Percentiles rank a stretch among this genome's conserved stretches.
Conservation (phyloP, 37 sponge, comb jelly and placozoan genomes). For the Axinella damicornis region DNA sequence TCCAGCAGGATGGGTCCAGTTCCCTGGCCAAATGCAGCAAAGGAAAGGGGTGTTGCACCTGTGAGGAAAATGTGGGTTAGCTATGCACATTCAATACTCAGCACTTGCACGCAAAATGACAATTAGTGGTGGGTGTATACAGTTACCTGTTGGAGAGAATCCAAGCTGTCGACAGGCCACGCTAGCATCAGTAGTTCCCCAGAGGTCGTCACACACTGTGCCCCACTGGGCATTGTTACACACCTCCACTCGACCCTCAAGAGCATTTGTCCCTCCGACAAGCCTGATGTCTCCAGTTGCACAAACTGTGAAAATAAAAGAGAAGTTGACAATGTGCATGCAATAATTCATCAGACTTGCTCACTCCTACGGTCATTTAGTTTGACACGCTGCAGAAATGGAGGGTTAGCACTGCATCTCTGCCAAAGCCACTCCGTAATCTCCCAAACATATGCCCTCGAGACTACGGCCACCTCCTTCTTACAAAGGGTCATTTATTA, state of each 20-base stretch:
- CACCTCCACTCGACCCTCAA: constrained; percentile 26
- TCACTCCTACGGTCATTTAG: too few species aligned
- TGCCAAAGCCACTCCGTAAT: too few species aligned
- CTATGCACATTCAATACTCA: too few species aligned
- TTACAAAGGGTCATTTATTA: too few species aligned
- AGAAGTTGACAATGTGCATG: too few species aligned
- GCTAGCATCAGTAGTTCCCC: constrained; percentile 5
- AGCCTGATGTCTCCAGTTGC: constrained; percentile 33
- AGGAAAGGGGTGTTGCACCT: constrained; percentile 16
- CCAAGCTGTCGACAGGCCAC: constrained; percentile 27
- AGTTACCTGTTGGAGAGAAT: neutral
- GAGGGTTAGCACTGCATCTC: too few species aligned
- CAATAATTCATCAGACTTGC: too few species aligned
- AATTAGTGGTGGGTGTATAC: neutral
- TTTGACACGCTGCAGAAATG: too few species aligned
- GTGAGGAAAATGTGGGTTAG: too few species aligned
- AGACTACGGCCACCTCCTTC: too few species aligned
- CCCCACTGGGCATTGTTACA: constrained; percentile 13
- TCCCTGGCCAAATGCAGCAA: constrained; percentile 38
- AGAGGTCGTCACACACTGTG: constrained; percentile 26
- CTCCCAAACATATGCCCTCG: too few species aligned
- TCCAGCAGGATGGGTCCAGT: constrained; percentile 27
- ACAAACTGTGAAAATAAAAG: too few species aligned
- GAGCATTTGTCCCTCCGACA: constrained; percentile 28
- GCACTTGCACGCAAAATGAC: neutral